Evolutionary conservation across 2,113 vertebrate species (phyloP).

Genomic region (Tachysurus vachellii): DNA sequence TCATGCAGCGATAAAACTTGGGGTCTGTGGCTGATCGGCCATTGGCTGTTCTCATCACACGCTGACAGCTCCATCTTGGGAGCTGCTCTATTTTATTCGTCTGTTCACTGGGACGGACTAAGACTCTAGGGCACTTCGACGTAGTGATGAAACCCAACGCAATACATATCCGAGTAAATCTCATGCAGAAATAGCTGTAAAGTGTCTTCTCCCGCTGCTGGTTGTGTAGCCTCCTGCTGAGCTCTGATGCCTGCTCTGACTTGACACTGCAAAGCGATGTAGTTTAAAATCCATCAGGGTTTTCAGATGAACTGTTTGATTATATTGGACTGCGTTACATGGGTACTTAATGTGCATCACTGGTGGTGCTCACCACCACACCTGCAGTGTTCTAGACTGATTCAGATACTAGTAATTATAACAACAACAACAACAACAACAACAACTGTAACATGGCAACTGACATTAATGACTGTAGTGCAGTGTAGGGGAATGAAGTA

Average conservation of each 20-base stretch:
- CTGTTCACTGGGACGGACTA: constrained; percentile 61
- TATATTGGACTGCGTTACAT: not conserved
- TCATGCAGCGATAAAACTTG: constrained; percentile 40
- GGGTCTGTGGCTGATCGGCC: constrained; percentile 59
- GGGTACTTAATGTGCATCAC: too few species aligned
- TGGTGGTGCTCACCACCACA: not conserved
- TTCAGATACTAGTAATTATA: not conserved
- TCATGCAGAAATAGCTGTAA: constrained; percentile 30
- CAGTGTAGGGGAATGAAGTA: too few species aligned
- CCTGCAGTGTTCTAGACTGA: not conserved
- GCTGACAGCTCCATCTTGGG: constrained; percentile 65
- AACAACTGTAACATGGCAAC: not conserved
- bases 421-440: not conserved
- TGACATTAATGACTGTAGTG: not conserved
- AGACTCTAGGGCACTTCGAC: constrained; percentile 55
- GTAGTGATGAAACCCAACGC: constrained; percentile 43
- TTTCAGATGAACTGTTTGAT: not conserved
- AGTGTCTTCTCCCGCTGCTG: not conserved
- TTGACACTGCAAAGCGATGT: not conserved
- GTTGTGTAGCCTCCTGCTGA: not conserved
- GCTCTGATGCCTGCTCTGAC: not conserved
- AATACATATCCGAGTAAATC: constrained; percentile 16
- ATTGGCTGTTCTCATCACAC: constrained; percentile 57
- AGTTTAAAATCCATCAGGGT: constrained; percentile 30
- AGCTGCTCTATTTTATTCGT: constrained; percentile 69